Percentiles rank a stretch among this genome's conserved stretches.
phyloP scores from a whole-genome alignment of 2,888 invertebrate genomes.

The Acanthosoma haemorrhoidale region DNA sequence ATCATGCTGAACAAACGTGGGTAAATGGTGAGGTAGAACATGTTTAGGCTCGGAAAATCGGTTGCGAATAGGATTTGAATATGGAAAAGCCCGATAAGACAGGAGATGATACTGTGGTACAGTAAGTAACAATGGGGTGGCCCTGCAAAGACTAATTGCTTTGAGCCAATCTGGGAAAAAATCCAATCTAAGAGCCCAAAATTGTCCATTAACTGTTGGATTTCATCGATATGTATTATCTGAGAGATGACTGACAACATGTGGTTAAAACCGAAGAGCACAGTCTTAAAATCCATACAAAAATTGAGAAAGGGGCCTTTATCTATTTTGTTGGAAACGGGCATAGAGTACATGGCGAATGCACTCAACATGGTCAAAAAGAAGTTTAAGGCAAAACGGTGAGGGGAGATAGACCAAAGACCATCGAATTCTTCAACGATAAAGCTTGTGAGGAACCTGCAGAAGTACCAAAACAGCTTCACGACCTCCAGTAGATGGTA shows the following conservation, averaged over 20 bases:
- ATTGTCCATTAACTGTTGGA: background rate
- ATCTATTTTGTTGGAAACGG: too few relatives aligned
- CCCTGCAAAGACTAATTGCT: background rate
- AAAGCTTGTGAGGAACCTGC: background rate
- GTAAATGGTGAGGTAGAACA: background rate
- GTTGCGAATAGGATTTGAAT: background rate
- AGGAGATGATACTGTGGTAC: background rate
- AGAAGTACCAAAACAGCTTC: background rate
- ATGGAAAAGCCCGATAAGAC: background rate
- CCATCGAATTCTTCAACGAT: background rate
- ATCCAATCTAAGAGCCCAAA: background rate
- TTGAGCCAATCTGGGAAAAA: background rate
- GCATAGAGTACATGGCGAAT: too few relatives aligned
- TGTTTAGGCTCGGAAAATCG: background rate
- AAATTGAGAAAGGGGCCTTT: too few relatives aligned
- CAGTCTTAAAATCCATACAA: too few relatives aligned
- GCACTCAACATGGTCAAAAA: background rate
- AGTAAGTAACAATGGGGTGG: background rate
- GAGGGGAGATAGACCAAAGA: background rate
- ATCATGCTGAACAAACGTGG: background rate
- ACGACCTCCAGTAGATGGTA: background rate
- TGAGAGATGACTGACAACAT: too few relatives aligned
- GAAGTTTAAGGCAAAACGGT: background rate
- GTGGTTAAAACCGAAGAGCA: too few relatives aligned
- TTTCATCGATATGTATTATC: background rate